Evolutionary conservation across 2,113 vertebrate genomes (phyloP).

Genomic region (Leuciscus idus): DNA sequence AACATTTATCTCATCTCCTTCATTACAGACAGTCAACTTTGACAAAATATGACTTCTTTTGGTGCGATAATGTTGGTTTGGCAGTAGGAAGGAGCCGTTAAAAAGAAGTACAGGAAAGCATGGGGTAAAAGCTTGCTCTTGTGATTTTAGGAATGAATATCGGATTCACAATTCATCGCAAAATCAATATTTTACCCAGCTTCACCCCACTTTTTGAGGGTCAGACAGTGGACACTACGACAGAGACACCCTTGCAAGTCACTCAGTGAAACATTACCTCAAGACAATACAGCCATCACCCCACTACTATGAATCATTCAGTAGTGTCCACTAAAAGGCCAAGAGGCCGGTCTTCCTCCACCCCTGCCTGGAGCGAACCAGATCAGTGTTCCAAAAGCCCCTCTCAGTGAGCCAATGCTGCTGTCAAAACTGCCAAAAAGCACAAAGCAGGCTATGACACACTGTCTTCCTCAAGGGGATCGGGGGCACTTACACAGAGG

Average conservation of each 20-base stretch:
- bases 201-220: constrained; percentile 2
- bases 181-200: constrained; percentile 3
- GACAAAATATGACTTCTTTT: background rate
- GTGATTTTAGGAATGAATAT: background rate
- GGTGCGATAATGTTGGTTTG: background rate
- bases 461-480: constrained; percentile 40
- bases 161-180: background rate
- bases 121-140: background rate
- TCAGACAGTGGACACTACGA: constrained; percentile 54
- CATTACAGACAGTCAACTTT: background rate
- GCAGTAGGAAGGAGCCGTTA: background rate
- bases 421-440: constrained; percentile 41
- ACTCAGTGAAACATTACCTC: constrained; percentile 53
- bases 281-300: constrained; percentile 62
- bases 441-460: constrained; percentile 30
- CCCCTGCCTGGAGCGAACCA: background rate
- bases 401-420: constrained; percentile 33
- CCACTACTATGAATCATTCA: constrained; percentile 71
- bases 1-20: background rate
- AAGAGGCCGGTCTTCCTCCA: constrained; percentile 11
- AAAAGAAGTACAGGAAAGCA: background rate
- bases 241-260: constrained; percentile 56
- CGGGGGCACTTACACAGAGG: background rate
- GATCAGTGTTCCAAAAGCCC: background rate
- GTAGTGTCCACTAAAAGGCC: constrained; percentile 50